Base-by-base conservation (phyloP, 2,113 vertebrate genomes). In the Tragelaphus imberbis region DNA sequence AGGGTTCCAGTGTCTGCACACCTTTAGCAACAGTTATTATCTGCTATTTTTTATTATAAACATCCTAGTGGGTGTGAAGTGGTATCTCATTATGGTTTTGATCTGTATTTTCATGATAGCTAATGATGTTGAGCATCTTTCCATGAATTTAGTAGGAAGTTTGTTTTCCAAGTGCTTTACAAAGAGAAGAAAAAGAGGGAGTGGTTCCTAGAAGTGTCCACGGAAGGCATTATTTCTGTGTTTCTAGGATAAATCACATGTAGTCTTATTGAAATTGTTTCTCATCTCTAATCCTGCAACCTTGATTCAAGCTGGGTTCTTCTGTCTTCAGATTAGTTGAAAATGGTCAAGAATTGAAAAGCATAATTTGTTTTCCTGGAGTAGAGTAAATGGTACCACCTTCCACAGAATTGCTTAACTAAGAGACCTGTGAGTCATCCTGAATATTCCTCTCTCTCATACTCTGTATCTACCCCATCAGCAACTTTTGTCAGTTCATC, bases 161-260 rank as follows among this genome's bases (percentile, higher is more conserved):
- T 94, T 63, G 3, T 61, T 93, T 95, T 80, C 47, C 56, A 65
- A 21, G 23, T 95, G 30, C 90, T 95, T 93, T 63, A 95, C 90
- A 93, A 84, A 95, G 58, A 81, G 65, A 81, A 71, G 6, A 40
- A 80, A 93, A 88, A 91, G 63, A 82, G 14, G 40, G 51, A 80
- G 84, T 63, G 58, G 16, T 82, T 92, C 21, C 19, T 82, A 8
- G 49, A 14, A 36, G 19, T 59, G 44, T 17, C 17, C 14, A 28
- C 28, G 40, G 59, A 79, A 82, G 40, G 84, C 75, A 47, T 84
- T 44, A 90, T 94, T 53, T 84, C 23, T 82, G 40, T 81, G 80
- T 94, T 92, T 97, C 89, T 86, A 92, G 49, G 40, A 47, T 51
- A 44, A 95, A 49, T 63, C 68, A 53, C 56, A 47, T 75, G 27